These are phyloP conservation scores for Eulemur mongoz DNA, from an alignment of 2,797 vertebrate genomes.

Conservation along the genomic window DNA sequence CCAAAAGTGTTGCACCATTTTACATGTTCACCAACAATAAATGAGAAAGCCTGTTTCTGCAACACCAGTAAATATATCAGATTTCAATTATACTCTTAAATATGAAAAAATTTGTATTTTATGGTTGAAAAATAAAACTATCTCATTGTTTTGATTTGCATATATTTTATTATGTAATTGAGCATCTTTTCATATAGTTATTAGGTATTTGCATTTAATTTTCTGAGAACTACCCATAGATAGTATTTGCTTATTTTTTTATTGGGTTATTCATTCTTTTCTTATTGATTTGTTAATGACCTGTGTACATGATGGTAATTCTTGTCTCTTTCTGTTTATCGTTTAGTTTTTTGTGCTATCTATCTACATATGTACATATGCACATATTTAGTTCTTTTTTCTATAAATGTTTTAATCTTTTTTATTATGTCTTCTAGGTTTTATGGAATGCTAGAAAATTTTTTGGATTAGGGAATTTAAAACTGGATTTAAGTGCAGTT, in stretches of 20 bases:
- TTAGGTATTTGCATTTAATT: background rate
- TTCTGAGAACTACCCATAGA: background rate
- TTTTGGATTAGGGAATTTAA: constrained; percentile 34
- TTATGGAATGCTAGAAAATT: background rate
- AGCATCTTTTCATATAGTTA: background rate
- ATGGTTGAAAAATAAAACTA: background rate
- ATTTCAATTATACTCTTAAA: constrained; percentile 29
- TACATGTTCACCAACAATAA: background rate
- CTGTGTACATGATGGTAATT: background rate
- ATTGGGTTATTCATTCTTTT: background rate
- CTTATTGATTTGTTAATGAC: background rate
- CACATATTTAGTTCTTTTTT: background rate
- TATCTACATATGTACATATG: background rate
- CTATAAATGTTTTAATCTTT: background rate
- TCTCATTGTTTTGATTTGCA: background rate
- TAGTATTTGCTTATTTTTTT: background rate
- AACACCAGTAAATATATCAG: background rate
- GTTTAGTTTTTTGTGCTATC: background rate
- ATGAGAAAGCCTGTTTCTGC: background rate
- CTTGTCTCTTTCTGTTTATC: background rate
- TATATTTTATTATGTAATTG: background rate
- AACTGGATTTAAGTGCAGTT: background rate
- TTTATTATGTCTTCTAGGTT: background rate
- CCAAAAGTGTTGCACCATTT: background rate
- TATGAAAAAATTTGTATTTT: background rate